These are phyloP conservation scores for Drosophila simulans DNA, from an alignment of 1,140 invertebrate species.

Conservation along the genomic window DNA sequence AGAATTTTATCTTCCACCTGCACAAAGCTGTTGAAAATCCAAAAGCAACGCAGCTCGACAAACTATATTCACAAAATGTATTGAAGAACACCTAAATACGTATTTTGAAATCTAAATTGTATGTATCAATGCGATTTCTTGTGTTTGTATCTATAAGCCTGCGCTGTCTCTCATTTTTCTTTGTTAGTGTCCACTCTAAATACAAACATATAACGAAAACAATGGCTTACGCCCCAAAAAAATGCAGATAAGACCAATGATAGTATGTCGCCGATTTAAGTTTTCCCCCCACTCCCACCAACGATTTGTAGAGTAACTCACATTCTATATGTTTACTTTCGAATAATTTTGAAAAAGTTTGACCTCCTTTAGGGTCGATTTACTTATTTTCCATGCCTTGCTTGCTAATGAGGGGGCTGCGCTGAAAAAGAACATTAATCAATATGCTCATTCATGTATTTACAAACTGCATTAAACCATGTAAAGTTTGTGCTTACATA, in stretches of 20 bases:
- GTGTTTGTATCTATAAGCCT: conserved; percentile 43
- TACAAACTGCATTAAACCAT: conserved; percentile 1
- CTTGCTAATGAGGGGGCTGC: no score
- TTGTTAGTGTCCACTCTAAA: conserved; percentile 13
- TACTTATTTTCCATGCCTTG: no score
- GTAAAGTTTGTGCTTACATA: conserved; percentile 46
- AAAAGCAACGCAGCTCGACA: not conserved
- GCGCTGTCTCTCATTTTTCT: conserved; percentile 31
- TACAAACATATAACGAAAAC: conserved; percentile 26
- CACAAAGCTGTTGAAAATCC: no score
- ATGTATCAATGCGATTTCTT: conserved; percentile 11
- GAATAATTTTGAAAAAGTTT: no score
- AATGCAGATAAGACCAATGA: conserved; percentile 31
- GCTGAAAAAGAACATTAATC: conserved; percentile 13
- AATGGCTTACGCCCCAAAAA: conserved; percentile 48
- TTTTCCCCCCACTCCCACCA: not conserved
- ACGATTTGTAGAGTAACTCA: not conserved
- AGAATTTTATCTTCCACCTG: not conserved
- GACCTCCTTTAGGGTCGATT: no score
- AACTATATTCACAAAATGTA: not conserved
- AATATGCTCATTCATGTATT: not conserved
- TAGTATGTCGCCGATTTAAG: conserved; percentile 1
- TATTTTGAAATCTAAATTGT: not conserved
- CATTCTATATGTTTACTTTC: not conserved
- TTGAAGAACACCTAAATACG: not conserved